Evolutionary conservation across 2,888 invertebrate species (phyloP).

Genomic region (Rhagonycha lutea): DNA sequence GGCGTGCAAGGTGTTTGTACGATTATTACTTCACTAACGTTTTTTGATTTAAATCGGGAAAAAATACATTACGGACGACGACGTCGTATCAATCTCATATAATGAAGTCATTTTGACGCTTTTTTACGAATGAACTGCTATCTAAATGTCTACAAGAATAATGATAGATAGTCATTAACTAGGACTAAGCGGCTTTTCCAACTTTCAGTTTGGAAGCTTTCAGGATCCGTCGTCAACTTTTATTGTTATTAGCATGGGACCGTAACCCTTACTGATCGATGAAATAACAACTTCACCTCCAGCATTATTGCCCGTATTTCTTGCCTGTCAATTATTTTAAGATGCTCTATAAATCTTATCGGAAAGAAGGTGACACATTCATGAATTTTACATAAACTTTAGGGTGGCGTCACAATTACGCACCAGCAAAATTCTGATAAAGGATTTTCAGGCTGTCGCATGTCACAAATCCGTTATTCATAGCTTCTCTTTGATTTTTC

Average conservation of each 20-base stretch:
- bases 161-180: slow-evolving; percentile 29
- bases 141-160: slow-evolving; percentile 28
- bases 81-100: slow-evolving; percentile 18
- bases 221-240: slow-evolving; percentile 16
- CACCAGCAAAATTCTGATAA: slow-evolving; percentile 32
- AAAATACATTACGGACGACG: slow-evolving; percentile 10
- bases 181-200: slow-evolving; percentile 19
- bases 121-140: slow-evolving; percentile 20
- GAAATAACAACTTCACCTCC: slow-evolving; percentile 33
- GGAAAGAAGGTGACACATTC: slow-evolving; percentile 46
- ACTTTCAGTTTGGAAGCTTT: slow-evolving; percentile 6
- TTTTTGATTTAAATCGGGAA: slow-evolving; percentile 7
- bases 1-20: background rate
- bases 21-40: background rate
- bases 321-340: slow-evolving; percentile 49
- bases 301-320: slow-evolving; percentile 39
- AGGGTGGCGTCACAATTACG: slow-evolving; percentile 48
- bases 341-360: slow-evolving; percentile 48
- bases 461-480: slow-evolving; percentile 43
- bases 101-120: slow-evolving; percentile 22
- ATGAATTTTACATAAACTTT: slow-evolving; percentile 51
- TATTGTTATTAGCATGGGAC: slow-evolving; percentile 28
- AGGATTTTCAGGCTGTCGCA: slow-evolving; percentile 38
- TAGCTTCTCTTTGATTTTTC: slow-evolving; percentile 46
- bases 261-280: slow-evolving; percentile 33